Base-by-base conservation (phyloP, 2,797 vertebrate genomes). In the Enteromius trimaculatus region DNA sequence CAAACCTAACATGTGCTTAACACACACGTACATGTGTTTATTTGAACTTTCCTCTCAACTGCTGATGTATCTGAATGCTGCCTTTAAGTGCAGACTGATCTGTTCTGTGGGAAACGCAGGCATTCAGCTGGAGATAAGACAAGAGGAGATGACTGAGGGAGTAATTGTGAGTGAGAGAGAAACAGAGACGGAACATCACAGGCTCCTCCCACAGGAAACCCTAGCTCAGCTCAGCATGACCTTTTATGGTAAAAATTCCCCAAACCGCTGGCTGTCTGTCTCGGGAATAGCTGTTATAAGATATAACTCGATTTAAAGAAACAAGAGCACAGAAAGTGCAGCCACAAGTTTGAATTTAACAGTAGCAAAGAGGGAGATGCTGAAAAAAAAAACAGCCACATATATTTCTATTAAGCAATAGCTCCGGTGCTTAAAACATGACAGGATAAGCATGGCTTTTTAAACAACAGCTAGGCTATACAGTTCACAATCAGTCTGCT, bases 191-290 rank as follows among this genome's bases (percentile, higher is more conserved):
- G 68, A 87, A 86, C 85, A 89, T 89, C 86, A 71, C 47, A 86
- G 74, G 93, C 88, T 92, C 90, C 91, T 92, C 90, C 89, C 93
- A 91, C 88, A 87, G 81, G 86, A 89, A 87, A 83, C 86, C 21
- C 3, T 42, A 70, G 79, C 80, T 66, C 47, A 65, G 69, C 81
- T 83, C 80, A 86, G 78, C 51, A 80, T 86, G 80, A 80, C 82
- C 84, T 90, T 71, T 90, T 91, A 89, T 88, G 94, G 94, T 96
- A 96, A 95, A 94, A 96, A 92, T 85, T 85, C 87, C 88, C 90
- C 82, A 87, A 89, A 90, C 85, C 86, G 85, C 90, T 87, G 81
- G 78, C 80, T 75, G 86, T 86, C 68, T 84, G 88, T 60, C 86
- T 81, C 89, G 91, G 93, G 91, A 88, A 85, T 88, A 87, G 65